Conservation (phyloP, 2,888 invertebrate species). For the Melangyna quadrimaculata region DNA sequence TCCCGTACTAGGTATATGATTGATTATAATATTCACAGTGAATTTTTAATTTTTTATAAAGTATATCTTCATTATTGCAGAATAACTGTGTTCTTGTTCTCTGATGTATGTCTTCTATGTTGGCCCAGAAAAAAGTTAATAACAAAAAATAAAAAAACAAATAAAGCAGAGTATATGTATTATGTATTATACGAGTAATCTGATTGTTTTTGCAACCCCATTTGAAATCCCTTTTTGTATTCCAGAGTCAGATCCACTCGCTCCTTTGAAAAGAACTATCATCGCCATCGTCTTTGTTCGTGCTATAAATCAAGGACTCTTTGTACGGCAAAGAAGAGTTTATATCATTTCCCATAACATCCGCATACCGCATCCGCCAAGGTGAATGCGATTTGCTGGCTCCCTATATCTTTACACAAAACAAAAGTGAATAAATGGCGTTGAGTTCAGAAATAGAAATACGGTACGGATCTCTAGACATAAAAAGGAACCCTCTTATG, state of each 20-base stretch:
- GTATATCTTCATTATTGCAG: too few species aligned
- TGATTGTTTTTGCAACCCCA: neutral
- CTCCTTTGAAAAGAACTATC: neutral
- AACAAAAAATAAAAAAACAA: too few species aligned
- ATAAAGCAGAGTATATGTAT: too few species aligned
- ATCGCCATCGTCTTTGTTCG: neutral
- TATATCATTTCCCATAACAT: constrained; percentile 24
- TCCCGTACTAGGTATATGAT: too few species aligned
- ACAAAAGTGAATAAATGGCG: neutral
- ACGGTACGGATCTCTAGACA: neutral
- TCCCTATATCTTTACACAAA: neutral
- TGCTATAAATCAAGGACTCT: constrained; percentile 15
- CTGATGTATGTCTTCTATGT: too few species aligned
- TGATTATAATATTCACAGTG: too few species aligned
- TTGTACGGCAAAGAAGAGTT: neutral
- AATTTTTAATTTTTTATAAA: too few species aligned
- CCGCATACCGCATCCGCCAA: constrained; percentile 6
- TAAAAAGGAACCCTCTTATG: neutral
- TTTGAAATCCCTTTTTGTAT: neutral
- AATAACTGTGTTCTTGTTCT: too few species aligned
- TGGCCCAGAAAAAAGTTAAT: too few species aligned
- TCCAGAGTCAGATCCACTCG: neutral
- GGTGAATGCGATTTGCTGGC: constrained; percentile 1
- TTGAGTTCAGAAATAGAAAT: neutral
- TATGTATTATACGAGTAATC: too few species aligned